Base-by-base conservation (phyloP, 2,888 invertebrate genomes). In the Drosophila mercatorum region DNA sequence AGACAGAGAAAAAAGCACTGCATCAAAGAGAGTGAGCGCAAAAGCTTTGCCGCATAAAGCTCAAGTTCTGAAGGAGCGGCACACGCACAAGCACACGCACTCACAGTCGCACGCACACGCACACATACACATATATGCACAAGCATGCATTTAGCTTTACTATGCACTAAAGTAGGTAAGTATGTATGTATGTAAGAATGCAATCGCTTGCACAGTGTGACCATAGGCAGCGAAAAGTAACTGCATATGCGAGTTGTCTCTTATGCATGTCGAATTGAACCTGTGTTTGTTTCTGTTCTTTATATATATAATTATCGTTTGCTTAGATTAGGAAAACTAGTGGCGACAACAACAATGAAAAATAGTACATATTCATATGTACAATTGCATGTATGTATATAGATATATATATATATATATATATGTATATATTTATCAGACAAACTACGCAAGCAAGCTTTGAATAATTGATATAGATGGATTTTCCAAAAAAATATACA, bases 361-460 rank as follows among this genome's bases (percentile, higher is more conserved):
- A 70, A 58, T 61, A 62, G 31, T 70, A 61, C 41, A 55, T 55
- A 53, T 38, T 34, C 51, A 11, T 51, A 51, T 40, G 53, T 40
- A 70, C 34, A 69, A 49, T 49, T 40, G 46, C 69, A 61, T 53
- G 26, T 36, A 52, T 59, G 11, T 69, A 47, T 47, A 44, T 17
- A 44, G 5, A 11, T 41, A 41, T 44, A 40, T 57, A 52, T 34
- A 41, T 44, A 40, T 57, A 52, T 34, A 40, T 41, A 51, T 31
- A n/a, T 53, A 22, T 53, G 12, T 61, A 14, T 59, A 31, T 49
- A 26, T 40, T 44, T 57, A 26, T 52, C 52, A 51, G 60, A 70
- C 63, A 57, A 61, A 73, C 78, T 76, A 76, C 73, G 73, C 78
- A 78, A 73, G 74, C 69, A 74, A 68, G 76, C 78, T 62, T 78